Evolutionary conservation across 2,888 invertebrate species (phyloP), one percentile per base, ranked within the genome.

Genomic region (Eupithecia abbreviata): DNA sequence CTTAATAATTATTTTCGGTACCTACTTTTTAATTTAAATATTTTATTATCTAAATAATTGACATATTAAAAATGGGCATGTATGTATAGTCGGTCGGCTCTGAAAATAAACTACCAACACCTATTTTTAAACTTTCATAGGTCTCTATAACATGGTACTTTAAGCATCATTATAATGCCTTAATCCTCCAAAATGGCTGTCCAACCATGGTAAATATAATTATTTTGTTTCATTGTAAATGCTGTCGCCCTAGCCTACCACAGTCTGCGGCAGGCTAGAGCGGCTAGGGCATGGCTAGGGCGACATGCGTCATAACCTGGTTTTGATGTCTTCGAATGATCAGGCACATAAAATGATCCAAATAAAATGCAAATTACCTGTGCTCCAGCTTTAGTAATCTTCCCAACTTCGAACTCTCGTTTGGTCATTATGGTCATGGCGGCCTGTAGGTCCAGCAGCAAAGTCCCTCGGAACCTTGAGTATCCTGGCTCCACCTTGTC

Each of bases 371-470:
- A 30, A 41, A 45, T 74, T n/a, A 96, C 96, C 91, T 96, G 95
- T 41, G 95, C 95, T 30, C 90, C 94, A 81, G 92, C 89, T 82
- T 95, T 95, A 0, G 96, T 96, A 2, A 96, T 85, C 73, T 95
- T 92, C 10, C 94, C 95, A 71, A 91, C 84, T 75, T 95, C 93
- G 80, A 91, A 96, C 66, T 96, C 95, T 51, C 95, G 91, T 82
- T 96, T 96, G 0, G 96, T 95, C 83, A 96, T 95, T 45, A 96
- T 91, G 0, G 96, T 95, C 89, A 96, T 91, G 0, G 96, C 95
- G 66, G 96, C 96, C 86, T 97, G 97, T 18, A 97, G 89, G 79
- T 97, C 97, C 58, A 97, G 90, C 0, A 97, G 89, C 18, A 97
- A 87, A 5, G 95, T 95, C 0, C 97, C 97, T 10, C 97, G 92